These are phyloP conservation scores for Chondrilla cf. caribensis DNA, from an alignment of 37 sponge, comb jelly and placozoan species.

Conservation along the genomic window DNA sequence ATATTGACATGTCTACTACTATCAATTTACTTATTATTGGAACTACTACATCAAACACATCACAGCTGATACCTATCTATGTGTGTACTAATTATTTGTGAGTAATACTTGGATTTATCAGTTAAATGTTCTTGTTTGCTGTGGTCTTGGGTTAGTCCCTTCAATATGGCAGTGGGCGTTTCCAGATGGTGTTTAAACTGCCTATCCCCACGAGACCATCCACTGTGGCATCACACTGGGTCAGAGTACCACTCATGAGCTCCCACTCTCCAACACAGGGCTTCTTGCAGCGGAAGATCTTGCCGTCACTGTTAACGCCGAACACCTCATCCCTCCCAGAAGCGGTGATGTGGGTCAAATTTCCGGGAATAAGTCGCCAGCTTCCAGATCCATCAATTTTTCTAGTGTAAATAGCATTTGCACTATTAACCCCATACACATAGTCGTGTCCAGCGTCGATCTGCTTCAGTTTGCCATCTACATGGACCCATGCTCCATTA, in stretches of 20 bases:
- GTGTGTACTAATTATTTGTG: too few relatives aligned
- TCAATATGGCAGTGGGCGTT: neutral
- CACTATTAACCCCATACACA: slow-evolving; percentile 44
- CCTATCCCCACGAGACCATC: slow-evolving; percentile 29
- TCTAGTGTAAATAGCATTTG: neutral
- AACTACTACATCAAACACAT: too few relatives aligned
- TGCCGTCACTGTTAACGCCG: slow-evolving; percentile 5
- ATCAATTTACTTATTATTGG: too few relatives aligned
- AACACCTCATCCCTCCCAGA: slow-evolving; percentile 45
- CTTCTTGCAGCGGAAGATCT: slow-evolving; percentile 55
- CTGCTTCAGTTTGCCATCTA: slow-evolving; percentile 40
- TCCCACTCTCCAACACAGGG: slow-evolving; percentile 53
- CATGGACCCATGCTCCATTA: slow-evolving; percentile 28
- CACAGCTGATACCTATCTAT: too few relatives aligned
- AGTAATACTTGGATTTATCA: too few relatives aligned
- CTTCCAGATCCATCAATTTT: slow-evolving; percentile 24
- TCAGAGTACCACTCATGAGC: slow-evolving; percentile 15
- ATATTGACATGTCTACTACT: too few relatives aligned
- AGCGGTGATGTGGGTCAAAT: slow-evolving; percentile 40
- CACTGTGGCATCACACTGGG: slow-evolving; percentile 40
- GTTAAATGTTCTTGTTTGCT: too few relatives aligned
- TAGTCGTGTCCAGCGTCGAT: slow-evolving; percentile 43
- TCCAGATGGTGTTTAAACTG: neutral
- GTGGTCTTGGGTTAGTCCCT: too few relatives aligned
- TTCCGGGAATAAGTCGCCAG: slow-evolving; percentile 35